Percentiles rank a stretch among this genome's conserved stretches.
These are phyloP conservation scores for Aphaenogaster ashmeadi DNA, from an alignment of 1,140 invertebrate species.

Conservation along the genomic window DNA sequence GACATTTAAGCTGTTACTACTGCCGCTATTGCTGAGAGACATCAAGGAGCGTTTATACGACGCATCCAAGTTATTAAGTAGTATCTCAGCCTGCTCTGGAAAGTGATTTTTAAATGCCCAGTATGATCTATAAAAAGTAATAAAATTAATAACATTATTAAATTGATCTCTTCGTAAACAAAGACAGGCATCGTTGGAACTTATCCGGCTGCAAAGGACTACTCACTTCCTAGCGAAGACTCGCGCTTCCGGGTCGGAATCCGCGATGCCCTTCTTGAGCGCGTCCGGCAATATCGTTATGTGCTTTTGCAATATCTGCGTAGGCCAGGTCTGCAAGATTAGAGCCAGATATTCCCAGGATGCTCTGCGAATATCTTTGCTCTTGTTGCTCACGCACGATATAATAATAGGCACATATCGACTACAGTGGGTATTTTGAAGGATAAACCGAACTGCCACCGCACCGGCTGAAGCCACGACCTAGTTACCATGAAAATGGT, in stretches of 20 bases:
- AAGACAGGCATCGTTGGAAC: not conserved
- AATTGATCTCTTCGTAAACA: not conserved
- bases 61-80: slow-evolving; percentile 94
- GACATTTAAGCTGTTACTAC: slow-evolving; percentile 87
- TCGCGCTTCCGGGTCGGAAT: slow-evolving; percentile 97
- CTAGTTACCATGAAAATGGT: slow-evolving; percentile 83
- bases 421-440: slow-evolving; percentile 94
- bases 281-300: slow-evolving; percentile 93
- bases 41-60: slow-evolving; percentile 94
- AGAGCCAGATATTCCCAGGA: slow-evolving; percentile 95
- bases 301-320: slow-evolving; percentile 94
- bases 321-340: slow-evolving; percentile 95
- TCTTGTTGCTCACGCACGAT: slow-evolving; percentile 94
- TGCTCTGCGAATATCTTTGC: slow-evolving; percentile 95
- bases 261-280: slow-evolving; percentile 95
- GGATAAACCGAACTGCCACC: slow-evolving; percentile 95
- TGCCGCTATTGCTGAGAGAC: slow-evolving; percentile 87
- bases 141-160: slow-evolving; percentile 29
- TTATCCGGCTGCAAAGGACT: not conserved
- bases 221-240: slow-evolving; percentile 91
- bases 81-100: slow-evolving; percentile 94
- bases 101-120: slow-evolving; percentile 97
- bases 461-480: slow-evolving; percentile 97
- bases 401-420: slow-evolving; percentile 96
- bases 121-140: slow-evolving; percentile 91